A percentile compares a stretch with the other conserved stretches of the same genome.
These are phyloP conservation scores for Porites lutea DNA, from an alignment of 64 coral and sea anemone genomes.

Conservation along the genomic window DNA sequence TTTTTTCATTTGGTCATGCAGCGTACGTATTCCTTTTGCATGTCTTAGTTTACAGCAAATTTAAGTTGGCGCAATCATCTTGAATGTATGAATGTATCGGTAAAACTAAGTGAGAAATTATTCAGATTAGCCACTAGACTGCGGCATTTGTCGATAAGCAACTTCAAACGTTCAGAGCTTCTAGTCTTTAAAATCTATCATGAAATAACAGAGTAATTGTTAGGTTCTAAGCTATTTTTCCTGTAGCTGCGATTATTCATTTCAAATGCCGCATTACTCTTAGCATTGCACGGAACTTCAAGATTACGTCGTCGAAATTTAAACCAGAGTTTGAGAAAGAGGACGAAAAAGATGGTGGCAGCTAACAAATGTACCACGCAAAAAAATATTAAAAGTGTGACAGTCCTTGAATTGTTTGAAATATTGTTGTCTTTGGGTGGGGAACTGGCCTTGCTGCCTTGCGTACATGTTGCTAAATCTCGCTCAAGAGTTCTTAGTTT, in stretches of 20 bases:
- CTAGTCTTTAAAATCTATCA: no score
- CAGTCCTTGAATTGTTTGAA: not conserved
- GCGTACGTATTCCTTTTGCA: no score
- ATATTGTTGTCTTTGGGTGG: not conserved
- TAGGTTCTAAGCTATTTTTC: not conserved
- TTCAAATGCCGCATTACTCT: not conserved
- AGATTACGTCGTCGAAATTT: not conserved
- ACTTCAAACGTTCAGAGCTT: no score
- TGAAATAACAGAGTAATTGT: not conserved
- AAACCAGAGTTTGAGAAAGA: not conserved
- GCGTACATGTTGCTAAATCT: slow-evolving; percentile 5
- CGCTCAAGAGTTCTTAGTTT: not conserved
- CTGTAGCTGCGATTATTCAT: not conserved
- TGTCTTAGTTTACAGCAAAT: no score
- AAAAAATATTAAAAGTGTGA: not conserved
- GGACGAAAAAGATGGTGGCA: not conserved
- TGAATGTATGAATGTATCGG: no score
- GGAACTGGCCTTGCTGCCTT: not conserved
- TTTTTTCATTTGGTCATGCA: no score
- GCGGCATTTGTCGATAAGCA: no score
- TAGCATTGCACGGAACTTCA: not conserved
- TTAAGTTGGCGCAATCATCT: no score
- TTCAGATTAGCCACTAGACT: no score
- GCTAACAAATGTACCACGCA: not conserved
- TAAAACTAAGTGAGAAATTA: no score